Evolutionary conservation across 1,140 invertebrate genomes (phyloP).

Genomic region (Papilio polytes): DNA sequence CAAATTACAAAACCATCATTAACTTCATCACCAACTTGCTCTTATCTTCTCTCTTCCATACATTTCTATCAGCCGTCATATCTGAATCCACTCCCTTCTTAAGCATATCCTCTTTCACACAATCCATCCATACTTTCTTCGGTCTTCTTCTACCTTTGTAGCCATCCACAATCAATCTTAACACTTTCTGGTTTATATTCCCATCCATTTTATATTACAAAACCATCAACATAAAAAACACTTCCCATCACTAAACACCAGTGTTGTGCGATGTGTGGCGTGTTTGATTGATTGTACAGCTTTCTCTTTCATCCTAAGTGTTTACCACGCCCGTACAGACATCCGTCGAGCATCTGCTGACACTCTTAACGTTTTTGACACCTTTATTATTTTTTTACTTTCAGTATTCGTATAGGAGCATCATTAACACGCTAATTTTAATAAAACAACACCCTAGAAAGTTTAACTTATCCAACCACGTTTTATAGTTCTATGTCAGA

Average conservation of each 20-base stretch:
- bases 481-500: background rate
- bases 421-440: background rate
- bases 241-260: conserved; percentile 24
- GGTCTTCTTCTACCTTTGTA: no score
- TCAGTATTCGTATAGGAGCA: background rate
- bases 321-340: conserved; percentile 23
- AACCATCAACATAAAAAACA: no score
- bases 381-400: background rate
- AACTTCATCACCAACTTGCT: no score
- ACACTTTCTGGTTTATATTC: no score
- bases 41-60: no score
- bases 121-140: no score
- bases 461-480: background rate
- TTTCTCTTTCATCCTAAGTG: conserved; percentile 39
- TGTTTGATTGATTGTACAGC: conserved; percentile 38
- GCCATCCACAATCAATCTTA: no score
- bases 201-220: no score
- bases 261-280: conserved; percentile 20
- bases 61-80: background rate
- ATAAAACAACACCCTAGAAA: background rate
- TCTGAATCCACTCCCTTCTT: no score
- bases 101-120: no score
- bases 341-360: background rate
- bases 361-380: background rate
- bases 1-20: no score